Evolutionary conservation across 2,888 invertebrate species (phyloP).

Genomic region (Diloba caeruleocephala): DNA sequence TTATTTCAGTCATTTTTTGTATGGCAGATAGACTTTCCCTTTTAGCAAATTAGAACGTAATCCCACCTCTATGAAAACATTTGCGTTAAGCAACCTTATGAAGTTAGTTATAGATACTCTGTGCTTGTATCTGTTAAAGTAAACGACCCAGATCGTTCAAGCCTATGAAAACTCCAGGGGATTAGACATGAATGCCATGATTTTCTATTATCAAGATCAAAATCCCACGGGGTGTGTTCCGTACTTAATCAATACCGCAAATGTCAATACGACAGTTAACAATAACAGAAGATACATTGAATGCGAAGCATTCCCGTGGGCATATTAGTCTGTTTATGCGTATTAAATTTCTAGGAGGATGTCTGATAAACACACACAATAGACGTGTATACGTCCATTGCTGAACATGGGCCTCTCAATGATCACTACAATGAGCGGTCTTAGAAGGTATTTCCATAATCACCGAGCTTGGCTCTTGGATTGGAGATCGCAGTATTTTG

Average conservation of each 20-base stretch:
- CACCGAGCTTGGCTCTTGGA: too few relatives aligned
- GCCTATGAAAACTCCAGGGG: slow-evolving; percentile 4
- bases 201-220: slow-evolving; percentile 26
- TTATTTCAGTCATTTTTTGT: too few relatives aligned
- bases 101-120: not conserved
- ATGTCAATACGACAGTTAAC: slow-evolving; percentile 40
- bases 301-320: slow-evolving; percentile 21
- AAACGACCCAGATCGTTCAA: slow-evolving; percentile 11
- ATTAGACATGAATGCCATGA: slow-evolving; percentile 8
- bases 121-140: not conserved
- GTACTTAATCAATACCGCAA: slow-evolving; percentile 23
- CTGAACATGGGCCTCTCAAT: too few relatives aligned
- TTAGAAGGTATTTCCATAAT: too few relatives aligned
- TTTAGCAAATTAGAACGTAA: too few relatives aligned
- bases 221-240: slow-evolving; percentile 28
- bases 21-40: too few relatives aligned
- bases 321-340: not conserved
- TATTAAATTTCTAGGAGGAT: not conserved
- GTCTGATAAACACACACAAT: too few relatives aligned
- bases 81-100: not conserved
- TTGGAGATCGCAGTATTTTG: too few relatives aligned
- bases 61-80: too few relatives aligned
- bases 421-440: too few relatives aligned
- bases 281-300: slow-evolving; percentile 34
- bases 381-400: too few relatives aligned